These are phyloP conservation scores for Apostichopus japonicus DNA, from an alignment of 35 echinoderm and acorn worm genomes.

Conservation along the genomic window DNA sequence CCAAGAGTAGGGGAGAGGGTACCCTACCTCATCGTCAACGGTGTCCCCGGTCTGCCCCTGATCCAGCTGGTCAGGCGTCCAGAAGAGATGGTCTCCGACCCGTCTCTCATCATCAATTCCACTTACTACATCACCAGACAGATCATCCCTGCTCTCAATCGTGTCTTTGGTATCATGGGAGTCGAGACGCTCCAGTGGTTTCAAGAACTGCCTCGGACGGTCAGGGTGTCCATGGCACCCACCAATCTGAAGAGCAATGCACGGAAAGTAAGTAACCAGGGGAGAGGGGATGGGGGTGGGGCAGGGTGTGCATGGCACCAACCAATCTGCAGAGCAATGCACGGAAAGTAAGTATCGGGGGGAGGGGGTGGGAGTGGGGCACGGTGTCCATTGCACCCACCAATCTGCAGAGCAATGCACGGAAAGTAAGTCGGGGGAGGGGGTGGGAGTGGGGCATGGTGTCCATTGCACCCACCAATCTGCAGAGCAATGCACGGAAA, in stretches of 20 bases:
- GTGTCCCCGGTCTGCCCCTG: constrained; percentile 85
- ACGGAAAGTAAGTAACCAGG: constrained; percentile 34
- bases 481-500: constrained; percentile 44
- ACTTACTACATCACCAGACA: constrained; percentile 95
- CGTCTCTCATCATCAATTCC: constrained; percentile 78
- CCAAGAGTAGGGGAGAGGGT: constrained; percentile 86
- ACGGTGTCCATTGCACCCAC: constrained; percentile 1
- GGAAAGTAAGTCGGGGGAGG: constrained; percentile 62
- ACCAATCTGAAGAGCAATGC: constrained; percentile 20
- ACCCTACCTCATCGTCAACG: constrained; percentile 89
- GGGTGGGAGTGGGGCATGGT: no score
- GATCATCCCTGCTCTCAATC: constrained; percentile 88
- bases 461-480: background rate
- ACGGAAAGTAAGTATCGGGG: constrained; percentile 30
- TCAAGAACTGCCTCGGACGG: constrained; percentile 78
- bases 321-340: constrained; percentile 20
- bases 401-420: constrained; percentile 25
- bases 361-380: no score
- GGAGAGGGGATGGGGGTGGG: no score
- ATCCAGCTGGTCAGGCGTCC: constrained; percentile 89
- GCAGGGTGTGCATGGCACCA: constrained; percentile 33
- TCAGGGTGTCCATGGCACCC: constrained; percentile 43
- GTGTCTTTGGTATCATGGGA: constrained; percentile 87
- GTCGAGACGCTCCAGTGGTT: constrained; percentile 90
- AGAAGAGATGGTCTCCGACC: constrained; percentile 67